phyloP scores from a whole-genome alignment of 2,113 vertebrate genomes.

The Smithornis capensis region DNA sequence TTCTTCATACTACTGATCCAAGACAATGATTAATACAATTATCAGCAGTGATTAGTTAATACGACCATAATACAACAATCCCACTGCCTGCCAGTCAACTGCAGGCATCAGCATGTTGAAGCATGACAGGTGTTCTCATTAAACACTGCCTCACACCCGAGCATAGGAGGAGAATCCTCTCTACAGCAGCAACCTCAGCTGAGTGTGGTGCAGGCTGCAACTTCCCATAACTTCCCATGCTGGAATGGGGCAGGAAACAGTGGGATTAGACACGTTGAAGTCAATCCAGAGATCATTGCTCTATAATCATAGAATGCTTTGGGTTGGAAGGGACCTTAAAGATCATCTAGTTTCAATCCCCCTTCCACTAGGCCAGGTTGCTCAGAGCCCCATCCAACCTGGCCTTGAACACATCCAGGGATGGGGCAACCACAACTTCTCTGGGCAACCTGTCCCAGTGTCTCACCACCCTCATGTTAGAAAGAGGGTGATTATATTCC shows the following conservation, averaged over 20 bases:
- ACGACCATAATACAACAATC: not conserved
- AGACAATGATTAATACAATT: constrained; percentile 23
- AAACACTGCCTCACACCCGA: not conserved
- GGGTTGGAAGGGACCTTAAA: not conserved
- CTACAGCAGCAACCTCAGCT: not conserved
- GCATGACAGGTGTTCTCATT: not conserved
- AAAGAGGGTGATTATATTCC: not conserved
- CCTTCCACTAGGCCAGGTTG: not conserved
- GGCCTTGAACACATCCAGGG: not conserved
- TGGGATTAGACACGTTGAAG: not conserved
- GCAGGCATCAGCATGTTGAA: not conserved
- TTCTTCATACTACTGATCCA: not conserved
- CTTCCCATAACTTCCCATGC: not conserved
- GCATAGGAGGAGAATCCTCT: not conserved
- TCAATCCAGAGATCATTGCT: not conserved
- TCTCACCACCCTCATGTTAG: accelerated
- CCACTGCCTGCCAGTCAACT: not conserved
- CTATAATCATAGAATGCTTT: not conserved
- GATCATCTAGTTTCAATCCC: not conserved
- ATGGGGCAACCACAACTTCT: not conserved
- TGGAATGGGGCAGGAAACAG: not conserved
- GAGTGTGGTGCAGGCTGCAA: not conserved
- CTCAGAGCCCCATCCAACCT: not conserved
- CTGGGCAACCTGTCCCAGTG: not conserved
- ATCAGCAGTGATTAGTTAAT: constrained; percentile 23